A percentile compares a stretch with the other conserved stretches of the same genome.
Conservation (phyloP, 2,797 vertebrate species). For the Furcifer pardalis region DNA sequence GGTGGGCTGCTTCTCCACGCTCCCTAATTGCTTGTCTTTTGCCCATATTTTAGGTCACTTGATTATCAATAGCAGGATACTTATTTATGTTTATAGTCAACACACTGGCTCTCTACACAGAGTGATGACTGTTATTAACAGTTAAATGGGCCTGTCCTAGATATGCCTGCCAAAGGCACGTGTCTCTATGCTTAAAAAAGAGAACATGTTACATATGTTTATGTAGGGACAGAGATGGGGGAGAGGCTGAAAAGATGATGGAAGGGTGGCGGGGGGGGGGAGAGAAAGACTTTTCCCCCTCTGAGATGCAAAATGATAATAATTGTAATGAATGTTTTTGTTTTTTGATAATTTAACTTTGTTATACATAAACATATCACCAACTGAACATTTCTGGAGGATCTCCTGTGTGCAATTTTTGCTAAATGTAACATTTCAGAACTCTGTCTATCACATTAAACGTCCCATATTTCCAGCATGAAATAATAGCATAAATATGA, state of each 20-base stretch:
- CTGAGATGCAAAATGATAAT: not conserved
- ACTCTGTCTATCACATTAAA: not conserved
- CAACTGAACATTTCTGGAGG: too few species aligned
- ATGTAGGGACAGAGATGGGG: not conserved
- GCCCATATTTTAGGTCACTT: not conserved
- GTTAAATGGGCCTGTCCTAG: not conserved
- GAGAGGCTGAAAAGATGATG: too few species aligned
- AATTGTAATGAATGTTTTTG: not conserved
- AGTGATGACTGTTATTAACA: not conserved
- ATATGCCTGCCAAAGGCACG: not conserved
- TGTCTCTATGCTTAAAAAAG: not conserved
- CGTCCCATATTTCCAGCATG: not conserved
- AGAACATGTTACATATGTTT: not conserved
- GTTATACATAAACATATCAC: not conserved
- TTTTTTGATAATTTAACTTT: not conserved
- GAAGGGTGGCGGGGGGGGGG: not conserved
- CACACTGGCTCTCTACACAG: not conserved
- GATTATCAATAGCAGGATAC: not conserved
- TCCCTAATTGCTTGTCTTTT: too few species aligned
- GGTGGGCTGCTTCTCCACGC: not conserved
- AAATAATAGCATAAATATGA: not conserved
- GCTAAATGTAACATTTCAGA: not conserved
- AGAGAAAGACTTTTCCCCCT: not conserved
- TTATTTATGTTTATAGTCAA: not conserved
- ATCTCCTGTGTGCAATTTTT: too few species aligned